Evolutionary conservation across 2,797 vertebrate genomes (phyloP).

Genomic region (Picus viridis): DNA sequence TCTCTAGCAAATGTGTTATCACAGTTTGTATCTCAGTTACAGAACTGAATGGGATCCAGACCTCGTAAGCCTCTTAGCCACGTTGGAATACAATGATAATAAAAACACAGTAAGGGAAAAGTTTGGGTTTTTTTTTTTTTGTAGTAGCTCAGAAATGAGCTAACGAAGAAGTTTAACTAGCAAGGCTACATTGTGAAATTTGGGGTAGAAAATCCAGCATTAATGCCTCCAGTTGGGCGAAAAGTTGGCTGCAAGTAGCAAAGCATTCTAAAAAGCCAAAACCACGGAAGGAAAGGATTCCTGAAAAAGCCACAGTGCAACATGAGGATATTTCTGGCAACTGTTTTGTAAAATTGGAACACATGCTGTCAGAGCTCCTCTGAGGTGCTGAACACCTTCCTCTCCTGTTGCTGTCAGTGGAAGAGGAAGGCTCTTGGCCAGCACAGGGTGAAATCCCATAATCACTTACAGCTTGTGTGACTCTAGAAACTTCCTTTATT

Average conservation of each 20-base stretch:
- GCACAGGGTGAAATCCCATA: not conserved
- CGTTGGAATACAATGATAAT: not conserved
- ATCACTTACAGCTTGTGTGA: conserved; percentile 17
- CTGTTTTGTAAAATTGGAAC: not conserved
- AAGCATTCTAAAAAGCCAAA: not conserved
- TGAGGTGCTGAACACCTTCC: not conserved
- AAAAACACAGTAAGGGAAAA: not conserved
- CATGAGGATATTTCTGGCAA: not conserved
- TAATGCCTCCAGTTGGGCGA: not conserved
- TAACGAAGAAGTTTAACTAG: not conserved
- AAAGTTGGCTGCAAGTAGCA: not conserved
- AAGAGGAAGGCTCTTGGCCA: not conserved
- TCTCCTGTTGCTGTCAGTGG: not conserved
- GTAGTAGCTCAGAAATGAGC: not conserved
- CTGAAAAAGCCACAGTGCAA: not conserved
- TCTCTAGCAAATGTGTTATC: not conserved
- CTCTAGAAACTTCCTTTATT: conserved; percentile 33
- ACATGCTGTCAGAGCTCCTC: not conserved
- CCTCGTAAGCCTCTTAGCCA: not conserved
- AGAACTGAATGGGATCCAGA: not conserved
- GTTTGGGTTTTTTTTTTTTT: not conserved
- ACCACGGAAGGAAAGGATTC: not conserved
- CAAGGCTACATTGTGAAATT: not conserved
- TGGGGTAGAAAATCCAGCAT: not conserved
- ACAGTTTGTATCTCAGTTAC: not conserved